Conservation (phyloP, 2,113 vertebrate genomes). For the Podocnemis expansa region DNA sequence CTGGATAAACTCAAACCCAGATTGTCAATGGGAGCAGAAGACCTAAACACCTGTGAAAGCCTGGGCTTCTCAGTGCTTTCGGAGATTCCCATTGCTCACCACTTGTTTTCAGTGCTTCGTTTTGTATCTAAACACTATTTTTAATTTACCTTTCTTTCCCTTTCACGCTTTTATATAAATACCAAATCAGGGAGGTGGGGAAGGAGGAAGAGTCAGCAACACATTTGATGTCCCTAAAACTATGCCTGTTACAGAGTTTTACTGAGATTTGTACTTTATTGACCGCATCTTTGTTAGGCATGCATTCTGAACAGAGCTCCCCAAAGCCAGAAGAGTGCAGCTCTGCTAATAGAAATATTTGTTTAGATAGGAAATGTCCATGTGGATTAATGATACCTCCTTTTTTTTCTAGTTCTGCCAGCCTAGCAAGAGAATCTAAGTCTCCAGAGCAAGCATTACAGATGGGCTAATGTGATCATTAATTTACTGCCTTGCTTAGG, state of each 20-base stretch:
- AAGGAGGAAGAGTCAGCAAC: background rate
- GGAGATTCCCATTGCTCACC: background rate
- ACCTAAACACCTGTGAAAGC: no score
- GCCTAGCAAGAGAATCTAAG: background rate
- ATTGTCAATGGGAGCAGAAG: background rate
- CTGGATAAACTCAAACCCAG: background rate
- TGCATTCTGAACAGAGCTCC: background rate
- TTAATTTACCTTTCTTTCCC: background rate
- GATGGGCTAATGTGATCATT: background rate
- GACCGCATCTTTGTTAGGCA: background rate
- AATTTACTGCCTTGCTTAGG: background rate
- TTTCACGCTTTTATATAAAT: background rate
- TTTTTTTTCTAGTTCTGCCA: background rate
- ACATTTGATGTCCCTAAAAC: background rate
- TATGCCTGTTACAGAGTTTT: background rate
- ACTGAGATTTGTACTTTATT: background rate
- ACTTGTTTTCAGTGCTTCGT: background rate
- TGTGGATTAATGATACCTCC: background rate
- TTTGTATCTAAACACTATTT: background rate
- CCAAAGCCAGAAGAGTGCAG: background rate
- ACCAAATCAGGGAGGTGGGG: background rate
- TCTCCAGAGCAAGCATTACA: background rate
- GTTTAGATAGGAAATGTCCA: background rate
- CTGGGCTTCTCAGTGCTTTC: background rate
- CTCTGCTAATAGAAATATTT: background rate